Conservation (phyloP, 2,888 invertebrate genomes). For the Pseudanteris insignis region DNA sequence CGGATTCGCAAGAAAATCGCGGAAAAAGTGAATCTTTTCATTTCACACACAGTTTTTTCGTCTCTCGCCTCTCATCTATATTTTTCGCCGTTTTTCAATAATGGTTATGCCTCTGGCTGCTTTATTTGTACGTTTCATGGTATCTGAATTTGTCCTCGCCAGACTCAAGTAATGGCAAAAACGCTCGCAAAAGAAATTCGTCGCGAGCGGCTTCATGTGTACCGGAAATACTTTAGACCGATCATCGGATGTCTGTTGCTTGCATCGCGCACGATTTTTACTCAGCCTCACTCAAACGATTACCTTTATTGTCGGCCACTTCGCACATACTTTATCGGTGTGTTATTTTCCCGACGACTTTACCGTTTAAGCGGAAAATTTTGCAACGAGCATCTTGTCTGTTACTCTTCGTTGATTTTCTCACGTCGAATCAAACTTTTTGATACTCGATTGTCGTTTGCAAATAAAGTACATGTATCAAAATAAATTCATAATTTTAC, state of each 20-base stretch:
- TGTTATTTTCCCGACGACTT: constrained; percentile 26
- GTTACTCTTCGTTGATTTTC: not conserved
- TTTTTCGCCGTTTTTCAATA: constrained; percentile 40
- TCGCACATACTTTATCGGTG: constrained; percentile 24
- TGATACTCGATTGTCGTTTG: too few relatives aligned
- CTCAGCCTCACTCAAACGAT: constrained; percentile 35
- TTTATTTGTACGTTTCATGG: constrained; percentile 46
- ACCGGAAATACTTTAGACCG: constrained; percentile 54
- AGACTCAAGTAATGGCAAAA: constrained; percentile 24
- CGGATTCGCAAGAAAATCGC: constrained; percentile 12
- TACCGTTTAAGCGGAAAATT: constrained; percentile 24
- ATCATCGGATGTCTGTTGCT: constrained; percentile 53
- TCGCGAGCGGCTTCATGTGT: constrained; percentile 38
- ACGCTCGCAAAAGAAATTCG: constrained; percentile 35
- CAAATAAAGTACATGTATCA: too few relatives aligned
- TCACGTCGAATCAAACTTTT: constrained; percentile 4
- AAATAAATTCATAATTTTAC: too few relatives aligned
- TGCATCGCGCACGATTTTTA: constrained; percentile 46
- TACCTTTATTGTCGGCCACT: constrained; percentile 46
- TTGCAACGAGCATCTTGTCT: constrained; percentile 2
- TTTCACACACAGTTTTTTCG: constrained; percentile 17
- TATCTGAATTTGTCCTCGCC: constrained; percentile 43
- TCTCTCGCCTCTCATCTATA: constrained; percentile 11
- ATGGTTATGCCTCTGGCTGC: constrained; percentile 44
- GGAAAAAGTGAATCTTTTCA: constrained; percentile 31